Conservation (phyloP, 2,113 vertebrate genomes). For the Anhinga anhinga region DNA sequence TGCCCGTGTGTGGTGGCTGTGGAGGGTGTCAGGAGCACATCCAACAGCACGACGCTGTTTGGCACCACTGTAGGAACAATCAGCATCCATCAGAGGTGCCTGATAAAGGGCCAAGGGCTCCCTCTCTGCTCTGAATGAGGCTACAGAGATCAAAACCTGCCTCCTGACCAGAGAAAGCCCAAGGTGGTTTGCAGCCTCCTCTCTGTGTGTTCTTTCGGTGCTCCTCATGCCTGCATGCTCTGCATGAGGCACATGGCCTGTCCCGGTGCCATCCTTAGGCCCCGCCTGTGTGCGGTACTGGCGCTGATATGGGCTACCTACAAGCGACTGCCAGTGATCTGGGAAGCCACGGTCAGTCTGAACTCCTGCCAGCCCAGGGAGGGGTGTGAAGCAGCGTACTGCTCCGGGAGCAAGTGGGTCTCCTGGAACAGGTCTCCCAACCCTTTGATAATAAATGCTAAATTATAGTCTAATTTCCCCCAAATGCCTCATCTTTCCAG, state of each 20-base stretch:
- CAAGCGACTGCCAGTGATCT: fast-evolving
- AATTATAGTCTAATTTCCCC: not conserved
- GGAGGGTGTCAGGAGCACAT: not conserved
- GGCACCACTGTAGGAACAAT: fast-evolving
- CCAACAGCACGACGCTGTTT: not conserved
- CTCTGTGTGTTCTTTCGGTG: fast-evolving
- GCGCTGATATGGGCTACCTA: not conserved
- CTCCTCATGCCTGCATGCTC: fast-evolving
- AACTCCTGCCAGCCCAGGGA: not conserved
- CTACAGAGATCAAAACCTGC: not conserved
- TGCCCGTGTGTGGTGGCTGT: fast-evolving
- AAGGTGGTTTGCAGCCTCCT: not conserved
- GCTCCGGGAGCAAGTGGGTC: not conserved
- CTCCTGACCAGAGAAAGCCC: not conserved
- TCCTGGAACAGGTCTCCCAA: not conserved
- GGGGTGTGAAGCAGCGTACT: not conserved
- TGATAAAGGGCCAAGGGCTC: fast-evolving
- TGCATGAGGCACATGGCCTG: not conserved
- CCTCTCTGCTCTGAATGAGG: not conserved
- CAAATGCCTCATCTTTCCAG: not conserved
- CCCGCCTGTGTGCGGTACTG: fast-evolving
- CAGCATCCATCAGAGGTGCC: not conserved
- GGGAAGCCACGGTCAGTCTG: fast-evolving
- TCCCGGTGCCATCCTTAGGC: fast-evolving
- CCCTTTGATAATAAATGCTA: not conserved